phyloP scores from a whole-genome alignment of 2,797 vertebrate species.

The Anolis apletophallus region DNA sequence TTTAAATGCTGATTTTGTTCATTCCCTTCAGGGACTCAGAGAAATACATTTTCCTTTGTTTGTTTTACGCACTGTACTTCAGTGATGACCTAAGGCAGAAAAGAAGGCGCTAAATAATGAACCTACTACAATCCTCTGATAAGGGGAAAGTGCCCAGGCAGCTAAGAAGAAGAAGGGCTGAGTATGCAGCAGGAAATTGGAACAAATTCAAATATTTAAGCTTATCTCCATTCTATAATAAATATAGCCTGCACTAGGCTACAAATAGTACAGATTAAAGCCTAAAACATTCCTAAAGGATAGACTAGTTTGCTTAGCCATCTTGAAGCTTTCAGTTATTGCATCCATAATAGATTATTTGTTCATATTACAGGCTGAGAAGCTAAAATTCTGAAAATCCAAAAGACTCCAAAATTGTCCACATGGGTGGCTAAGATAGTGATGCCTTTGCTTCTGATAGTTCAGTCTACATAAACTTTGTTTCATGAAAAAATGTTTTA shows the following conservation, averaged over 20 bases:
- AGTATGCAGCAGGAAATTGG: slow-evolving; percentile 23
- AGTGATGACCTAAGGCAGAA: slow-evolving; percentile 22
- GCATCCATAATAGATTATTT: slow-evolving; percentile 13
- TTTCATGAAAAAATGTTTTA: too few species aligned
- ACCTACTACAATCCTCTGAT: slow-evolving; percentile 4
- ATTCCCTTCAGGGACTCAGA: slow-evolving; percentile 21
- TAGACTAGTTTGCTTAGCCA: slow-evolving; percentile 12
- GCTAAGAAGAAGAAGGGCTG: slow-evolving; percentile 34
- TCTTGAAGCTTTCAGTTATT: background rate
- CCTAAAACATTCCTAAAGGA: slow-evolving; percentile 8
- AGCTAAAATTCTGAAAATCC: too few species aligned
- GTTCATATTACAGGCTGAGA: background rate
- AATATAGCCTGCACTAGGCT: slow-evolving; percentile 32
- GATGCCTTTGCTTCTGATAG: too few species aligned
- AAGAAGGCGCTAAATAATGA: slow-evolving; percentile 16
- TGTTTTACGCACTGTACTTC: slow-evolving; percentile 36
- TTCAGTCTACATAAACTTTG: too few species aligned
- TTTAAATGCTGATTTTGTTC: slow-evolving; percentile 42
- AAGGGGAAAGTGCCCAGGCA: slow-evolving; percentile 25
- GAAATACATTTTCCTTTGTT: slow-evolving; percentile 41
- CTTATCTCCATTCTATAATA: slow-evolving; percentile 13
- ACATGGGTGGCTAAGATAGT: too few species aligned
- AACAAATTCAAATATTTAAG: slow-evolving; percentile 31
- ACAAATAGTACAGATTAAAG: slow-evolving; percentile 42
- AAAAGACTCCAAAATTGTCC: too few species aligned